Evolutionary conservation across 2,888 invertebrate genomes (phyloP), one percentile per base, ranked within the genome.

Genomic region (Diadromus collaris): DNA sequence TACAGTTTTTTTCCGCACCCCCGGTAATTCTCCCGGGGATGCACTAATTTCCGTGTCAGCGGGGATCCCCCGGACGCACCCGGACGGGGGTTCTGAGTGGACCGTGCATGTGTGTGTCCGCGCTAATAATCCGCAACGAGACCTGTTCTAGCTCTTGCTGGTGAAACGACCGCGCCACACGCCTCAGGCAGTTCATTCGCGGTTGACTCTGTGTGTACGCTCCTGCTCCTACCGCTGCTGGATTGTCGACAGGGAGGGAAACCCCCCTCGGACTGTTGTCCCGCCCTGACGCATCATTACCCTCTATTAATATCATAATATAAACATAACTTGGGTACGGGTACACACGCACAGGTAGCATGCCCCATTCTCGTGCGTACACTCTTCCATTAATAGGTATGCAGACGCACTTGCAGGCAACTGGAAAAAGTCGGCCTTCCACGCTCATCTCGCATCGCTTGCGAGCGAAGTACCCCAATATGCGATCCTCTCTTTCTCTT

Each of bases 251-350:
- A n/a, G 75, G 60, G 46, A 65, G 67, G 67, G 24, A 34, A 61
- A 48, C 70, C 63, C 76, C 38, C 70, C 63, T 72, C 38, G 56
- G 60, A 61, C 67, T 60, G 67, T 56, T 68, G 41, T 65, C 70
- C 70, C 76, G 68, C 76, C 67, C 60, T 63, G 80, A 73, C 82
- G 84, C 85, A 85, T 84, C 82, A 87, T 87, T 85, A 86, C 86
- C 88, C 87, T 87, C 88, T 88, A 90, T 90, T 90, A 90, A 90
- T 90, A 90, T 90, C 90, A 87, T 90, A 90, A 90, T 89, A 89
- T 90, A 89, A 89, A 89, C 89, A 90, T 90, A 89, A 89, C 88
- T 89, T 81, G 84, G 79, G 79, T 21, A 27, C 29, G 65, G 54
- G 70, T 54, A 69, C 73, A 80, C 73, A 77, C 65, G 74, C 73